Evolutionary conservation across 1,140 invertebrate genomes (phyloP), one percentile per base, ranked within the genome.

Genomic region (Archegozetes longisetosus): DNA sequence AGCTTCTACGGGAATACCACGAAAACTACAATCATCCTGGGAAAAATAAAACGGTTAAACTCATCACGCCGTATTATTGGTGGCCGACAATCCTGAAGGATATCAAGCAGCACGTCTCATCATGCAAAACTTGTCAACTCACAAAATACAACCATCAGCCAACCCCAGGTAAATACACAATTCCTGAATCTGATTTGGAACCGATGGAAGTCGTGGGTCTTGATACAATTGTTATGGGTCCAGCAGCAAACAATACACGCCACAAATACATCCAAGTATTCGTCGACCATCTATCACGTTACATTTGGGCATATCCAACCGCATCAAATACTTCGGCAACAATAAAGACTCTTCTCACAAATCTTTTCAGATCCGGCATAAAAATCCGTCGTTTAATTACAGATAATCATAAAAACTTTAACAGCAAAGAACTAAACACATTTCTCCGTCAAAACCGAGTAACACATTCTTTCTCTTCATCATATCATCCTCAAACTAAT

Each of bases 201-300:
- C 58, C 58, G n/a, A 29, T 56, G 14, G 58, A 60, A 20, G 28
- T 60, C n/a, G 48, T 60, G 20, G n/a, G 27, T 3, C 58, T 60
- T 57, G 58, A 60, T 24, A 60, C 58, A 3, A 40, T n/a, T n/a
- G n/a, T 56, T 22, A 20, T 53, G 3, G 58, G 58, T n/a, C 29
- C 58, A 14, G 55, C 20, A 24, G 53, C 20, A 17, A 24, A 59
- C 20, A 58, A 28, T 57, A 58, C 58, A 56, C 22, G 23, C 2
- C 58, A 60, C 25, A 17, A 60, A 49, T 51, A 61, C 28, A 22
- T 61, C 12, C 60, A 61, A 22, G 0, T 61, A 32, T 22, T 48
- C 13, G 50, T 61, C 1, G 60, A 61, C 28, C 13, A 25, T 27
- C 61, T 61, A 22, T 26, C 53, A 55, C 22, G 58, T n/a, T 60